Conservation (phyloP, 1,140 invertebrate genomes). For the Pinna nobilis region DNA sequence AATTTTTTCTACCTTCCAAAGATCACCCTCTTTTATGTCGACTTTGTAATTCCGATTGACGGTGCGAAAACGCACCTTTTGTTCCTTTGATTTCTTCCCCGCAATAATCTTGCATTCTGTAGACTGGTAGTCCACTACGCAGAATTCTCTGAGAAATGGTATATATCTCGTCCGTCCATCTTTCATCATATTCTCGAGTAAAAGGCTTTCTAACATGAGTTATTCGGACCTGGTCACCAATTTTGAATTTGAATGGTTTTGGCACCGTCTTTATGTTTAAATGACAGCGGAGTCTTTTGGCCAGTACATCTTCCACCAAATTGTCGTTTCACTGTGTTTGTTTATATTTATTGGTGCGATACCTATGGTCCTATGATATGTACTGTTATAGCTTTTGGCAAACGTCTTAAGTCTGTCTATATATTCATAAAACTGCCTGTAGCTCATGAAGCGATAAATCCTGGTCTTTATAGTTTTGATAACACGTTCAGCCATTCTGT, state of each 20-base stretch:
- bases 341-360: slow-evolving; percentile 8
- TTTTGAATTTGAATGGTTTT: slow-evolving; percentile 37
- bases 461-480: slow-evolving; percentile 7
- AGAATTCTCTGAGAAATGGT: slow-evolving; percentile 13
- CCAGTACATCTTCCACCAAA: slow-evolving; percentile 38
- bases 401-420: slow-evolving; percentile 9
- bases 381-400: slow-evolving; percentile 18
- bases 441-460: neutral
- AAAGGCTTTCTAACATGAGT: slow-evolving; percentile 34
- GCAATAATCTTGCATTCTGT: slow-evolving; percentile 18
- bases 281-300: slow-evolving; percentile 4
- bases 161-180: slow-evolving; percentile 40
- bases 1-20: slow-evolving; percentile 32
- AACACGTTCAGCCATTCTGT: slow-evolving; percentile 11
- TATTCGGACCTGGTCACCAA: slow-evolving; percentile 34
- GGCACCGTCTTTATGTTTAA: slow-evolving; percentile 16
- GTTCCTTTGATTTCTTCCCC: slow-evolving; percentile 35
- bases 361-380: slow-evolving; percentile 6
- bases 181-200: slow-evolving; percentile 33
- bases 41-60: slow-evolving; percentile 41
- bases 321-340: slow-evolving; percentile 18
- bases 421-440: slow-evolving; percentile 9
- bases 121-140: slow-evolving; percentile 31
- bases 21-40: slow-evolving; percentile 6
- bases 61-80: too few species aligned